phyloP scores from a whole-genome alignment of 2,113 vertebrate genomes.

The Seriola aureovittata region DNA sequence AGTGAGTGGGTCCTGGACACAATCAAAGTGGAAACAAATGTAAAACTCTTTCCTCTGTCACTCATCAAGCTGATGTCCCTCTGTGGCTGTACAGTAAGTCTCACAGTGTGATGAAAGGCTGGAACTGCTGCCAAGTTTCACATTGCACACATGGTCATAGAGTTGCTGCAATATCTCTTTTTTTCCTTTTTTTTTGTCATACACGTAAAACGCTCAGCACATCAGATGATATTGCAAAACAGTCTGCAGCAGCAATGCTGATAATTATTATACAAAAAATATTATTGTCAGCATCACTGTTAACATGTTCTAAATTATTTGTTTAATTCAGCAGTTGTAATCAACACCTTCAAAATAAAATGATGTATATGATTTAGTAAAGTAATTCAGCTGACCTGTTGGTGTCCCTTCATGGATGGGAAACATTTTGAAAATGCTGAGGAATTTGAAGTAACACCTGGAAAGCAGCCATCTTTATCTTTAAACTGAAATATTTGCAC shows the following conservation, averaged over 20 bases:
- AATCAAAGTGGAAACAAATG: background rate
- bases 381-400: background rate
- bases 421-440: background rate
- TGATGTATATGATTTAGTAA: background rate
- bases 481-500: conserved; percentile 4
- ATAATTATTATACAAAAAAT: background rate
- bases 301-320: background rate
- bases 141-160: background rate
- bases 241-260: background rate
- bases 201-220: background rate
- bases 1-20: background rate
- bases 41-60: background rate
- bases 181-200: background rate
- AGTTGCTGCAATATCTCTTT: background rate
- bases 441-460: background rate
- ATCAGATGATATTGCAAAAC: background rate
- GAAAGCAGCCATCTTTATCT: background rate
- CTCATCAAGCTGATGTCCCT: background rate
- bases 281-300: background rate
- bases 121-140: background rate
- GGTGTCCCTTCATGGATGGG: background rate
- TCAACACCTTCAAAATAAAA: background rate
- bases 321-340: background rate
- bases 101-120: background rate
- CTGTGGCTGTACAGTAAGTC: background rate